Base-by-base conservation (phyloP, 2,888 invertebrate species). In the Allolobophora icterica region DNA sequence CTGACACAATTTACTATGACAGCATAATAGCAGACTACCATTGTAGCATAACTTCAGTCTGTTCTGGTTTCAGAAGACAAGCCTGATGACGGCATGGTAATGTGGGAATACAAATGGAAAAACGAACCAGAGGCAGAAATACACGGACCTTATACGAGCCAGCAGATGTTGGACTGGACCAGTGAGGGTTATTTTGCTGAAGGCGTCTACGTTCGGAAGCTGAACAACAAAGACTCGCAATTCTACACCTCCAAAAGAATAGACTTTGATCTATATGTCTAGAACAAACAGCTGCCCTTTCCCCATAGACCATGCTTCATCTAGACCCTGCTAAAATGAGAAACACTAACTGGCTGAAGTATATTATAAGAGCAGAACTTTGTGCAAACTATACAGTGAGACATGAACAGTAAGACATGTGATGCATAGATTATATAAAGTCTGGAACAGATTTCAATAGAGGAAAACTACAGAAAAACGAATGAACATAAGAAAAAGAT, bases 51-150 rank as follows among this genome's bases (percentile, higher is more conserved):
- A 71, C 71, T 8, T 71, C n/a, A n/a, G 71, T n/a, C 71, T 71
- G n/a, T 71, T 71, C 52, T n/a, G n/a, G n/a, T 71, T 71, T 71
- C 71, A 71, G 71, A 71, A 71, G 71, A 71, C 30, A 71, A 71
- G 30, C n/a, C 71, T 40, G 89, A 33, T 45, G 96, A 97, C 87
- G 93, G 93, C 35, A 89, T 91, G 33, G 96, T 97, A 0, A 96
- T 96, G 95, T 99, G 99, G 99, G 98, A 98, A 95, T 98, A 97
- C 94, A 98, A 98, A 95, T 98, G 98, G 97, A 97, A 97, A 90
- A 97, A 97, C 94, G 96, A 96, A 91, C 96, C 97, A 89, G 96
- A 97, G 92, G 96, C 97, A 1, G 97, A 97, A 94, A 95, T 98
- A 90, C 97, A 97, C 93, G 99, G 99, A 0, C 99, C 99, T 0